Percentiles rank a stretch among this genome's conserved stretches.
Evolutionary conservation across 2,797 vertebrate species (phyloP).

Genomic region (Myoxocephalus aenaeus): DNA sequence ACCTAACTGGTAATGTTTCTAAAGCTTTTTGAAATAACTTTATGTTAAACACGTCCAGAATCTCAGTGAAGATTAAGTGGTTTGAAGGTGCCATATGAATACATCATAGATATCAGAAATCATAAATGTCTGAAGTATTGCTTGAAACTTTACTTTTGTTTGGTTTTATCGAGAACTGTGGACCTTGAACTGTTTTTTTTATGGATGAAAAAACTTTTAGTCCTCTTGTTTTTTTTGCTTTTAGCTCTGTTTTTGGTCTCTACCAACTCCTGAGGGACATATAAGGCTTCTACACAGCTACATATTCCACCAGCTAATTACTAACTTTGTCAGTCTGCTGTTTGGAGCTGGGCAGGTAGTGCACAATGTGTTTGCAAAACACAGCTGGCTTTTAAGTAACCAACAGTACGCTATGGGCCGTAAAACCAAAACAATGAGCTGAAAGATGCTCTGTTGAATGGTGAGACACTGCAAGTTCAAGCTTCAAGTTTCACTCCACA

Average conservation of each 20-base stretch:
- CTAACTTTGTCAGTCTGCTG: background rate
- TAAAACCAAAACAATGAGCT: constrained; percentile 10
- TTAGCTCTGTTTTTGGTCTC: too few species aligned
- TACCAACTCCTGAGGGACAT: too few species aligned
- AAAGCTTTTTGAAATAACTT: constrained; percentile 17
- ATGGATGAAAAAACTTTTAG: background rate
- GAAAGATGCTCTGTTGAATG: constrained; percentile 5
- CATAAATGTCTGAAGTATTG: background rate
- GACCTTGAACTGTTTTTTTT: background rate
- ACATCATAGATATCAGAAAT: constrained; percentile 11
- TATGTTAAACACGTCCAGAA: constrained; percentile 42
- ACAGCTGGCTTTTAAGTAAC: background rate
- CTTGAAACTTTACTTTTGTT: background rate
- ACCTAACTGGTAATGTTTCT: constrained; percentile 31
- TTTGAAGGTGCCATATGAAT: constrained; percentile 33
- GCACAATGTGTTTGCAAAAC: background rate
- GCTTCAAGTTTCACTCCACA: background rate
- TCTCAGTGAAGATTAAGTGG: constrained; percentile 11
- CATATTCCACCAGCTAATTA: background rate
- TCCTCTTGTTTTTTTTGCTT: background rate
- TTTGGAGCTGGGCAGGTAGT: background rate
- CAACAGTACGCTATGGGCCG: background rate
- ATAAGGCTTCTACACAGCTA: background rate
- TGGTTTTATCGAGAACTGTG: background rate
- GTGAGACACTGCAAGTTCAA: background rate